These are phyloP conservation scores for Odontesthes bonariensis DNA, from an alignment of 2,113 vertebrate species.

Conservation along the genomic window DNA sequence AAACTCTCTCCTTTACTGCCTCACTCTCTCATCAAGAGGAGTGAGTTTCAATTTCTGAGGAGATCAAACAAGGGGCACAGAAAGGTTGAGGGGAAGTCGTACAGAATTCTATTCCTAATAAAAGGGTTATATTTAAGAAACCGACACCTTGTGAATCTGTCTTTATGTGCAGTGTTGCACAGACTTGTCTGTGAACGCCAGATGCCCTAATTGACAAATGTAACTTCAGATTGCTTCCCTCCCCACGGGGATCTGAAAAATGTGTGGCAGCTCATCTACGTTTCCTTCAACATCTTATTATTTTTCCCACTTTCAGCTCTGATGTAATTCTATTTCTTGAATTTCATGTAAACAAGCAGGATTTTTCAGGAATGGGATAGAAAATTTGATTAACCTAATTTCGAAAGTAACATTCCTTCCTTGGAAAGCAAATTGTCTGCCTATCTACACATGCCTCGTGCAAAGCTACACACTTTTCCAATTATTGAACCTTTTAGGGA, in stretches of 20 bases:
- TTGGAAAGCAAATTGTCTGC: neutral
- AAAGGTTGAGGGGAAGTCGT: constrained; percentile 25
- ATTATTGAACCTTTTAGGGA: neutral
- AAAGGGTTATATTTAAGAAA: constrained; percentile 27
- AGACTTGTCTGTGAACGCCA: constrained; percentile 20
- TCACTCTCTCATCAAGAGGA: constrained; percentile 30
- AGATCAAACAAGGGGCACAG: constrained; percentile 14
- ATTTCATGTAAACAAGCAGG: neutral
- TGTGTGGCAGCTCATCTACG: constrained; percentile 22
- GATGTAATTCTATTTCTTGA: neutral
- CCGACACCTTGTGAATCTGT: neutral
- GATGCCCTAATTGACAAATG: constrained; percentile 32
- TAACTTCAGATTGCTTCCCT: constrained; percentile 18
- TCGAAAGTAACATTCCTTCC: neutral
- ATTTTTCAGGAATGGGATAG: neutral
- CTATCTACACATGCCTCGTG: too few species aligned
- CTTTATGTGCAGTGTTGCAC: neutral
- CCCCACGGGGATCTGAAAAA: constrained; percentile 36
- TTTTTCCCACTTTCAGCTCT: constrained; percentile 1
- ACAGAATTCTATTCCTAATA: constrained; percentile 6
- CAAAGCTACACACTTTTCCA: too few species aligned
- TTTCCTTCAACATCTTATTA: constrained; percentile 13
- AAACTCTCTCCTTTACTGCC: constrained; percentile 52
- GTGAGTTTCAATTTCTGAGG: constrained; percentile 37
- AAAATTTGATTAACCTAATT: too few species aligned